Conservation (phyloP, 2,113 vertebrate species). For the Chloroceryle aenea region DNA sequence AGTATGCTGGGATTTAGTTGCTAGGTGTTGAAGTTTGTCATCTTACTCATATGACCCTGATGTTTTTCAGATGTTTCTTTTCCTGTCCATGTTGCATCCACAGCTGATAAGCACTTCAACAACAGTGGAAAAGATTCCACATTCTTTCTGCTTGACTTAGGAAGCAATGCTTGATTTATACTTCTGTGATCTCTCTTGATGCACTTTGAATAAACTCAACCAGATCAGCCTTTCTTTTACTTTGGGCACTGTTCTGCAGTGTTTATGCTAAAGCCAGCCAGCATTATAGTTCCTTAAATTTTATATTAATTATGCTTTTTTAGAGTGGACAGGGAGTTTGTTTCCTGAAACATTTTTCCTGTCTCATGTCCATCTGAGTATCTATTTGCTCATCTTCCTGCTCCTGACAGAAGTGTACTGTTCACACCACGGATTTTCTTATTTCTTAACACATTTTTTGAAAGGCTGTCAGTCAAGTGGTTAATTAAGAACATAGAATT, state of each 20-base stretch:
- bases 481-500: background rate
- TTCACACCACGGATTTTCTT: background rate
- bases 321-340: background rate
- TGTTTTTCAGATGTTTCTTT: background rate
- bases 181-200: background rate
- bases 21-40: slow-evolving; percentile 72
- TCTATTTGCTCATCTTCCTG: background rate
- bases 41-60: slow-evolving; percentile 11
- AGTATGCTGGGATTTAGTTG: slow-evolving; percentile 75
- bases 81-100: background rate
- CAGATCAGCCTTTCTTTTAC: background rate
- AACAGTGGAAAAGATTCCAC: background rate
- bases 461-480: background rate
- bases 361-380: background rate
- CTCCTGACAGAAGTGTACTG: background rate
- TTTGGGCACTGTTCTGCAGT: background rate
- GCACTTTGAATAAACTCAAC: background rate
- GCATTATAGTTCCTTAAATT: background rate
- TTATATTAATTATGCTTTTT: background rate
- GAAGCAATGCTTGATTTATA: background rate
- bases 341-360: background rate
- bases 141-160: background rate
- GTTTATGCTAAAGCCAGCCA: background rate
- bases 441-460: background rate
- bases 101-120: background rate